Evolutionary conservation across 92 coral and sea anemone species (phyloP).

Genomic region (Metridium senile): DNA sequence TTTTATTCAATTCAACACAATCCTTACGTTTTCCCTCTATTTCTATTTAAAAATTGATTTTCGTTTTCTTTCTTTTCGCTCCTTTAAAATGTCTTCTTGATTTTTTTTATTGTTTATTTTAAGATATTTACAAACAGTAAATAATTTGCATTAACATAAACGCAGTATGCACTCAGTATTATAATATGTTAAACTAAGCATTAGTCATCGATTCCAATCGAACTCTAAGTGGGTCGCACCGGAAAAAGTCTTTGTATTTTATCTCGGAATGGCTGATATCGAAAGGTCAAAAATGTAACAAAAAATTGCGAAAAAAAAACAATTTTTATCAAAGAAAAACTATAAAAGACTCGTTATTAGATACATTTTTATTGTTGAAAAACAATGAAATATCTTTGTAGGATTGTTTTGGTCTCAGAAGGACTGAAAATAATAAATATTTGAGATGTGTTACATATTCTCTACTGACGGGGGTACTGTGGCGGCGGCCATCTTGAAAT

Average conservation of each 20-base stretch:
- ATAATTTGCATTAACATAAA: too few species aligned
- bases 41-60: too few species aligned
- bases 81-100: too few species aligned
- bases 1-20: too few species aligned
- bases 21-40: too few species aligned
- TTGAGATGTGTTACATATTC: neutral
- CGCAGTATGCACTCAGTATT: neutral
- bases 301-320: neutral
- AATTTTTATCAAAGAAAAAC: neutral
- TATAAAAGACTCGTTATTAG: neutral
- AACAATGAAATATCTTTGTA: neutral
- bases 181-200: neutral
- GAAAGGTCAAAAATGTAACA: constrained; percentile 12
- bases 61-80: too few species aligned
- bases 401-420: too few species aligned
- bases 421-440: too few species aligned
- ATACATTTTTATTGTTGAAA: neutral
- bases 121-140: too few species aligned
- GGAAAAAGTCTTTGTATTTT: constrained; percentile 22
- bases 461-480: neutral
- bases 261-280: neutral
- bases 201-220: constrained; percentile 8
- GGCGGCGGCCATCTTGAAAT: constrained; percentile 30
- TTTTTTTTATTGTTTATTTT: too few species aligned
- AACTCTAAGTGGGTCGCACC: constrained; percentile 17